These are phyloP conservation scores for Cynaeus angustus DNA, from an alignment of 2,888 invertebrate species.

Conservation along the genomic window DNA sequence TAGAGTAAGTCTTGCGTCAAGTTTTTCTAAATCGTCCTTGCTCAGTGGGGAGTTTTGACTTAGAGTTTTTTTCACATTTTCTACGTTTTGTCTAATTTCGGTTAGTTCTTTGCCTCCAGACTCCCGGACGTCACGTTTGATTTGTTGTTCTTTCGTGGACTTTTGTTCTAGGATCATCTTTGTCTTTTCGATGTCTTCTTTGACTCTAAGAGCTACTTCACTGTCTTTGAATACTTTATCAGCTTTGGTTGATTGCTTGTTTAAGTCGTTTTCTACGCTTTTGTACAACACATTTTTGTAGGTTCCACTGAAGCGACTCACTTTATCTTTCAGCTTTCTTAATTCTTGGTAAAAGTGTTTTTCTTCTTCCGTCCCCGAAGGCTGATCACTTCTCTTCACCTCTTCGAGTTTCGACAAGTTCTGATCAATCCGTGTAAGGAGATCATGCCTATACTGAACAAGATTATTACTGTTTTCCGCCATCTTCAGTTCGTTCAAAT, in stretches of 20 bases:
- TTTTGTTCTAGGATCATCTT: constrained; percentile 60
- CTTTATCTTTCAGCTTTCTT: constrained; percentile 56
- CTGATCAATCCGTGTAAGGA: constrained; percentile 51
- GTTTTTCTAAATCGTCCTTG: constrained; percentile 47
- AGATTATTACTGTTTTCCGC: constrained; percentile 6
- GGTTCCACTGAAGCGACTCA: constrained; percentile 58
- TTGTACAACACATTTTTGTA: constrained; percentile 61
- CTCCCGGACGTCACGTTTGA: constrained; percentile 20
- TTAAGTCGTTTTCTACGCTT: constrained; percentile 58
- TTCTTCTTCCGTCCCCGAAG: constrained; percentile 20
- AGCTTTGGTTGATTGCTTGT: constrained; percentile 53
- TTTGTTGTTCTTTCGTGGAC: constrained; percentile 53
- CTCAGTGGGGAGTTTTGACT: constrained; percentile 50
- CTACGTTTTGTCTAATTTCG: constrained; percentile 55
- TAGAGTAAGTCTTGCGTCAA: constrained; percentile 43
- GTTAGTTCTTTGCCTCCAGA: constrained; percentile 26
- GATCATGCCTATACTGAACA: constrained; percentile 42
- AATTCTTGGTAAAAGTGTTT: constrained; percentile 45
- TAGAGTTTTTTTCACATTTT: constrained; percentile 56
- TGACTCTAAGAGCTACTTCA: constrained; percentile 50
- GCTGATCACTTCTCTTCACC: neutral
- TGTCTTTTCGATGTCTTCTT: constrained; percentile 56
- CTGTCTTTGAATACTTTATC: constrained; percentile 53
- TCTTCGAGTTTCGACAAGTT: constrained; percentile 49
- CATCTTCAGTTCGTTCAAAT: constrained; percentile 33